A percentile compares a stretch with the other conserved stretches of the same genome.
phyloP scores from a whole-genome alignment of 2,797 vertebrate genomes.

The Tinamus major region DNA sequence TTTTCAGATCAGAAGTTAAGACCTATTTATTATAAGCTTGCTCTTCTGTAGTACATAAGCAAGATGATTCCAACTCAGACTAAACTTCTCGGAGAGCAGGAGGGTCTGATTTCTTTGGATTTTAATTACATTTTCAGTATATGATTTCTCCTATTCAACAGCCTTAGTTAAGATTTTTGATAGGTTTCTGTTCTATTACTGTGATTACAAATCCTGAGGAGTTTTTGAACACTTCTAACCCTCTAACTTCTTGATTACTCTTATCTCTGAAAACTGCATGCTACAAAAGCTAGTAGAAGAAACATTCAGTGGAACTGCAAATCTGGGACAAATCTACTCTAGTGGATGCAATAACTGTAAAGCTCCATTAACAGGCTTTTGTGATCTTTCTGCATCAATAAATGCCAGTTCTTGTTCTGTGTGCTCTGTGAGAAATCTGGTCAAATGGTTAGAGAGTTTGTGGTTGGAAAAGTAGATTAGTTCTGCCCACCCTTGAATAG shows the following conservation, averaged over 20 bases:
- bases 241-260: not conserved
- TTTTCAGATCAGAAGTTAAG: not conserved
- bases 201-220: not conserved
- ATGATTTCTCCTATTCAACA: not conserved
- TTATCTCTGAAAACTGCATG: not conserved
- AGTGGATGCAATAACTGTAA: not conserved
- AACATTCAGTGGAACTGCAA: not conserved
- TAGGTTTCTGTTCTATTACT: not conserved
- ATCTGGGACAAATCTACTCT: not conserved
- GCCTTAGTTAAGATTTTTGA: not conserved
- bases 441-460: slow-evolving; percentile 15
- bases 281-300: not conserved
- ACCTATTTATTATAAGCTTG: not conserved
- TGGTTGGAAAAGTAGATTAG: slow-evolving; percentile 6
- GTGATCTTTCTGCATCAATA: not conserved
- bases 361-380: not conserved
- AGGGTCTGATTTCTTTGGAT: not conserved
- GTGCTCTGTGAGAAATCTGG: not conserved
- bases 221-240: not conserved
- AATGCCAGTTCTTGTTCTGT: not conserved
- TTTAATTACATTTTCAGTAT: not conserved
- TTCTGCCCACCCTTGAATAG: not conserved
- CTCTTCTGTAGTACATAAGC: not conserved
- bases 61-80: not conserved
- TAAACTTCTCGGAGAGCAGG: not conserved